Conservation (phyloP, 2,888 invertebrate genomes). For the Hymenopus coronatus region DNA sequence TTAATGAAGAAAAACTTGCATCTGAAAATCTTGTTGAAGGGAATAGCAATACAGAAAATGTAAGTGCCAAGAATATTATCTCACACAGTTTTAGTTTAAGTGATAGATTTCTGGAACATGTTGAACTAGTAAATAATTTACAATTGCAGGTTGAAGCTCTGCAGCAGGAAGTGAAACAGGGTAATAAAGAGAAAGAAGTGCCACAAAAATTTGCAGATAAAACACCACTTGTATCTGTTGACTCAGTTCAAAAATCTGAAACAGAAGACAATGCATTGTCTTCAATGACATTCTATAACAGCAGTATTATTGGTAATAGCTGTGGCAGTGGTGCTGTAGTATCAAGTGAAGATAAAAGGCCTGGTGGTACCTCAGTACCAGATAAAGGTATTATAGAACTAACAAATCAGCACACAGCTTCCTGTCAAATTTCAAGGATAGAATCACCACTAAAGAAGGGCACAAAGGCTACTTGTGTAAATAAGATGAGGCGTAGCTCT, state of each 20-base stretch:
- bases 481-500: conserved; percentile 2
- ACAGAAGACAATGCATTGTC: background rate
- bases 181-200: conserved; percentile 7
- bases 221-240: background rate
- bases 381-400: background rate
- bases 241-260: background rate
- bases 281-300: conserved; percentile 27
- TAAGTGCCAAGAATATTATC: background rate
- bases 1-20: background rate
- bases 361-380: background rate
- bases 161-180: conserved; percentile 33
- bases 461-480: background rate
- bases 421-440: background rate
- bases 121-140: conserved; percentile 40
- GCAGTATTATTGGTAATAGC: background rate
- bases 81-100: background rate
- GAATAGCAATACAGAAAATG: background rate
- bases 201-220: background rate
- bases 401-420: background rate
- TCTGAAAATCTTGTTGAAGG: background rate
- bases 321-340: background rate
- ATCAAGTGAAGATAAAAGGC: background rate
- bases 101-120: background rate
- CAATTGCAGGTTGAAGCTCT: conserved; percentile 46
- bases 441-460: background rate